A percentile compares a stretch with the other conserved stretches of the same genome.
These are phyloP conservation scores for Anisognathus igniventris DNA, from an alignment of 2,797 vertebrate species.

Conservation along the genomic window DNA sequence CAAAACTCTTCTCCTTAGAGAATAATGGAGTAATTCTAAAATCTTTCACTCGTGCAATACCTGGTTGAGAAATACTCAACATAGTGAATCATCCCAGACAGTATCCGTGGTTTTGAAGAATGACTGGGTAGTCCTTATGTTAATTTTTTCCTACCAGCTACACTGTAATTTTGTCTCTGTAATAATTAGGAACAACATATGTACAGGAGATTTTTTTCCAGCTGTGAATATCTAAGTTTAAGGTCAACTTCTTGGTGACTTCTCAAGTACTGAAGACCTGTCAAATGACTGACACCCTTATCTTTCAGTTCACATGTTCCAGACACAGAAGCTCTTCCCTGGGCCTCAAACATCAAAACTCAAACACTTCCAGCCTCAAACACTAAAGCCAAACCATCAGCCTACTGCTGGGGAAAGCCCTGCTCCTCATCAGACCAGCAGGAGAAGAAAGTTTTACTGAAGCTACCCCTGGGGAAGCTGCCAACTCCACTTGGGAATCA, in stretches of 20 bases:
- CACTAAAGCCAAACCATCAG: background rate
- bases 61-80: background rate
- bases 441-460: background rate
- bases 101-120: background rate
- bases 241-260: background rate
- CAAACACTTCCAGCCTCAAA: background rate
- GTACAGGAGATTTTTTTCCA: background rate
- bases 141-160: background rate
- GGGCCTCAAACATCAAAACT: no score
- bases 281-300: background rate
- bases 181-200: background rate
- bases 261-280: background rate
- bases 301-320: background rate
- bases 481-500: background rate
- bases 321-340: background rate
- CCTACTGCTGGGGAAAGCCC: background rate
- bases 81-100: background rate
- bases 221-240: background rate
- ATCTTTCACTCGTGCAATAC: constrained; percentile 1
- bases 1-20: background rate
- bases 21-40: constrained; percentile 1
- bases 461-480: background rate
- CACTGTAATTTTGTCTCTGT: background rate
- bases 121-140: background rate
- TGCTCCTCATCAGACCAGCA: background rate